Percentiles rank a stretch among this genome's conserved stretches.
These are phyloP conservation scores for Hemiscyllium ocellatum DNA, from an alignment of 2,113 vertebrate species.

Conservation along the genomic window DNA sequence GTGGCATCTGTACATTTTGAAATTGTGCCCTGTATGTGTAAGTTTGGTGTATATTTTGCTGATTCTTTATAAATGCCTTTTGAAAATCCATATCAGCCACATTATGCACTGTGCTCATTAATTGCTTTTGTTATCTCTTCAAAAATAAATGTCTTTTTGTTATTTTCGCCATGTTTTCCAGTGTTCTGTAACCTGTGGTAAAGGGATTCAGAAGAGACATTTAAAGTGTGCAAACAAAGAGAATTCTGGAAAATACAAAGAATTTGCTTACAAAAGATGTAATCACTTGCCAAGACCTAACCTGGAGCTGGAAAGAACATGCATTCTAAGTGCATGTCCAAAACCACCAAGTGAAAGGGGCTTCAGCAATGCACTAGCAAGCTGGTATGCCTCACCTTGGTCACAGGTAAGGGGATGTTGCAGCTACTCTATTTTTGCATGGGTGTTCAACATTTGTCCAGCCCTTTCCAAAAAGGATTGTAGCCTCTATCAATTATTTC, in stretches of 20 bases:
- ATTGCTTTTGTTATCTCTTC: background rate
- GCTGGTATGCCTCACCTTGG: constrained; percentile 73
- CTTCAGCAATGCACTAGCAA: constrained; percentile 42
- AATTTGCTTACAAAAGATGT: constrained; percentile 68
- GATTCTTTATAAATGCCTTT: no score
- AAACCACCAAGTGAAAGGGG: constrained; percentile 40
- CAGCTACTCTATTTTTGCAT: background rate
- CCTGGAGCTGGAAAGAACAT: constrained; percentile 61
- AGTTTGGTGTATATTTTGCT: background rate
- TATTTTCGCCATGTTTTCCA: constrained; percentile 39
- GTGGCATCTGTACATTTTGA: no score
- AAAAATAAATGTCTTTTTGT: background rate
- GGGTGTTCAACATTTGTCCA: background rate
- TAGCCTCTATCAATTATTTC: background rate
- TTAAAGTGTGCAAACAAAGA: constrained; percentile 73
- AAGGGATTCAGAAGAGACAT: constrained; percentile 64
- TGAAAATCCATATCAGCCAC: background rate
- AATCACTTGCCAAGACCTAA: constrained; percentile 60
- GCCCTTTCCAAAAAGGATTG: background rate
- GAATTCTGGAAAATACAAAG: constrained; percentile 67
- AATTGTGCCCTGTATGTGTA: no score
- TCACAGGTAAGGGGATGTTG: constrained; percentile 59
- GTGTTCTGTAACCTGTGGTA: constrained; percentile 73
- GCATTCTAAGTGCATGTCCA: constrained; percentile 55
- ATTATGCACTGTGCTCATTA: background rate